These are phyloP conservation scores for Adelges cooleyi DNA, from an alignment of 1,140 invertebrate genomes.

Conservation along the genomic window DNA sequence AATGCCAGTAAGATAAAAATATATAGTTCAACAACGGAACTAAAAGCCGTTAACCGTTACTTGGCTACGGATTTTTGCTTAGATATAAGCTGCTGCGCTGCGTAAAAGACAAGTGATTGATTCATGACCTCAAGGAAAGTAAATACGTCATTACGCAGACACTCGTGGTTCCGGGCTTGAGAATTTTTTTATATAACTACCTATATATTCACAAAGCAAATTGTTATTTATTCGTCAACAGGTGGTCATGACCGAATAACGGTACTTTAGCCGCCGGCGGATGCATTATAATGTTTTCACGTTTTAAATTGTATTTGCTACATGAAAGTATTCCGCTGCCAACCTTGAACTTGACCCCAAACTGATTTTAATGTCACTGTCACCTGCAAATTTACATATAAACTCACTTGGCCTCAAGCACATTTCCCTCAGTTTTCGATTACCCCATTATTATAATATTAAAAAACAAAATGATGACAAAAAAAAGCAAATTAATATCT, in stretches of 20 bases:
- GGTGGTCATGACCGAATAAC: slow-evolving; percentile 25
- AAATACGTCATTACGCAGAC: not conserved
- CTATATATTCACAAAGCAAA: not conserved
- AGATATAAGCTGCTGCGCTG: too few relatives aligned
- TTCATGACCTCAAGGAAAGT: not conserved
- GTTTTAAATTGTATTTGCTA: slow-evolving; percentile 2
- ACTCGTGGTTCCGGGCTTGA: not conserved
- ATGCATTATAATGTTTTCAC: not conserved
- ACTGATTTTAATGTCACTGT: not conserved
- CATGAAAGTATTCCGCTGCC: slow-evolving; percentile 10
- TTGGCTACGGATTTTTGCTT: too few relatives aligned
- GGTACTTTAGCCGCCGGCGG: slow-evolving; percentile 13
- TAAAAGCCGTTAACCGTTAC: too few relatives aligned
- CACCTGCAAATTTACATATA: too few relatives aligned
- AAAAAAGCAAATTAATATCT: too few relatives aligned
- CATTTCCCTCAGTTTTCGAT: too few relatives aligned
- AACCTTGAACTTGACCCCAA: slow-evolving; percentile 19
- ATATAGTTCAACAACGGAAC: too few relatives aligned
- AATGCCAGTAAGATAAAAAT: too few relatives aligned
- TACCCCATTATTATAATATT: too few relatives aligned
- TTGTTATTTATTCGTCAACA: not conserved
- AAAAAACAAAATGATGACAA: too few relatives aligned
- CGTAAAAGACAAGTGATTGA: not conserved
- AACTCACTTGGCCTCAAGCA: too few relatives aligned
- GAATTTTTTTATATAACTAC: not conserved